A percentile compares a stretch with the other conserved stretches of the same genome.
Evolutionary conservation across 2,113 vertebrate genomes (phyloP).

Genomic region (Mesoclemmys tuberculata): DNA sequence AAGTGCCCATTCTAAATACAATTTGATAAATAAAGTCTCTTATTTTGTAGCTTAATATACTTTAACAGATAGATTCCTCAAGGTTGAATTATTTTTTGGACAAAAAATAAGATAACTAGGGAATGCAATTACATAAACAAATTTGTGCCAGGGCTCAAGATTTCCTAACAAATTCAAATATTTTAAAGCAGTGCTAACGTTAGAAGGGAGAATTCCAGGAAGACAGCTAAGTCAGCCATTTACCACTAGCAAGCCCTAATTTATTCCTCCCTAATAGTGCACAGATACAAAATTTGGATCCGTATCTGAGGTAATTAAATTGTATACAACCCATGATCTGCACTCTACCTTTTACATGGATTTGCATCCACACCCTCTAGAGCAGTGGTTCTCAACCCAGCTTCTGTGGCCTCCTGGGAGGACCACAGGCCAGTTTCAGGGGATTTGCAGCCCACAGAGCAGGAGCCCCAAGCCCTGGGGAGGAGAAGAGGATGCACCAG

Average conservation of each 20-base stretch:
- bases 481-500: too few species aligned
- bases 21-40: not conserved
- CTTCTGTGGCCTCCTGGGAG: too few species aligned
- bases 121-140: not conserved
- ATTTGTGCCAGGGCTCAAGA: not conserved
- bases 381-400: too few species aligned
- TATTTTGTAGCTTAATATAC: not conserved
- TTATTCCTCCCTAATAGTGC: not conserved
- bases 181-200: not conserved
- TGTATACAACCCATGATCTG: too few species aligned
- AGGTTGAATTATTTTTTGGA: not conserved
- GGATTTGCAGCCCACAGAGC: too few species aligned
- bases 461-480: too few species aligned
- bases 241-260: not conserved
- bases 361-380: too few species aligned
- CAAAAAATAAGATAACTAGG: not conserved
- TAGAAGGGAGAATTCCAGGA: conserved; percentile 20
- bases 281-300: too few species aligned
- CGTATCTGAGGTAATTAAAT: too few species aligned
- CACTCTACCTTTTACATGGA: too few species aligned
- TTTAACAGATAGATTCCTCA: not conserved
- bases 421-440: too few species aligned
- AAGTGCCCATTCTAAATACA: not conserved
- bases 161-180: not conserved
- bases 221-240: not conserved